Evolutionary conservation across 2,888 invertebrate genomes (phyloP).

Genomic region (Petrophora chlorosata): DNA sequence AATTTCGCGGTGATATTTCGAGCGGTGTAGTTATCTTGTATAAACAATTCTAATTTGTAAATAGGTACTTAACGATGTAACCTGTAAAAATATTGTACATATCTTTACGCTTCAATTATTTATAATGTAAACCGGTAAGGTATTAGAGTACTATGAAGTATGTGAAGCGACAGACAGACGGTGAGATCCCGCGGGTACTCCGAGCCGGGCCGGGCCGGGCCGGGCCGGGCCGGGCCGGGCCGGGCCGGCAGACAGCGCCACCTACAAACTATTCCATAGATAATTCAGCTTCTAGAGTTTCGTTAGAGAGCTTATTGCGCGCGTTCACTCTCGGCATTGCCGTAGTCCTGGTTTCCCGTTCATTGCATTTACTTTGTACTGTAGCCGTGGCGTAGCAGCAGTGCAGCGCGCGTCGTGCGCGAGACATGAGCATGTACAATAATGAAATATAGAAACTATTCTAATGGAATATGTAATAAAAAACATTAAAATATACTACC

Average conservation of each 20-base stretch:
- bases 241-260: not conserved
- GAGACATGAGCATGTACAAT: constrained; percentile 68
- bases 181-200: constrained; percentile 35
- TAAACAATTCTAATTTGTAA: constrained; percentile 83
- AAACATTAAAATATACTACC: constrained; percentile 60
- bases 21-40: constrained; percentile 81
- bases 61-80: constrained; percentile 82
- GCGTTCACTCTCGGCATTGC: constrained; percentile 26
- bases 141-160: constrained; percentile 59
- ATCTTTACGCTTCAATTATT: constrained; percentile 83
- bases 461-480: constrained; percentile 84
- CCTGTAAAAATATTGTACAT: constrained; percentile 83
- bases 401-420: not conserved
- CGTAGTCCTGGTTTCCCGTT: not conserved
- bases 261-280: constrained; percentile 13
- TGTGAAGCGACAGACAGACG: constrained; percentile 32
- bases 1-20: constrained; percentile 83
- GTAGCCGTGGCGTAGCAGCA: not conserved
- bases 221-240: constrained; percentile 1
- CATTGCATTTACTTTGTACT: not conserved
- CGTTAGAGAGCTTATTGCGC: constrained; percentile 3
- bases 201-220: constrained; percentile 38
- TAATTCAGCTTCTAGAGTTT: constrained; percentile 16
- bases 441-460: constrained; percentile 80
- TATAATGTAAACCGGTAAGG: constrained; percentile 74